A percentile compares a stretch with the other conserved stretches of the same genome.
These are phyloP conservation scores for Bryconaethiops microstoma DNA, from an alignment of 2,797 vertebrate genomes.

Conservation along the genomic window DNA sequence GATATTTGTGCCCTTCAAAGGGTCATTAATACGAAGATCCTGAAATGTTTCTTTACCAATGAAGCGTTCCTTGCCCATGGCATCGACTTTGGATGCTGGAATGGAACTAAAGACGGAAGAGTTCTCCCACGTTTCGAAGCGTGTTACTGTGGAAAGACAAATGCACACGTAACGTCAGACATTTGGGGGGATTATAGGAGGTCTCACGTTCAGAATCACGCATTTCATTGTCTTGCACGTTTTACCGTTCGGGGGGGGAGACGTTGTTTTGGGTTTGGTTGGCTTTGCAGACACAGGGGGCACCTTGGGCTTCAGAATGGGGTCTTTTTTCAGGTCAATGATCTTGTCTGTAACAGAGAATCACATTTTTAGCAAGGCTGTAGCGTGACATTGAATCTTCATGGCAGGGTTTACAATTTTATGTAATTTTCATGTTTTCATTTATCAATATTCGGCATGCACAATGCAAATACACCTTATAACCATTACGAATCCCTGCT, in stretches of 20 bases:
- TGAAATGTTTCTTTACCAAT: slow-evolving; percentile 74
- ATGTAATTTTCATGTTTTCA: no score
- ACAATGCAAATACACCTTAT: no score
- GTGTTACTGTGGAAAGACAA: slow-evolving; percentile 53
- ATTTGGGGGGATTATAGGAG: not conserved
- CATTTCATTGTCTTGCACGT: not conserved
- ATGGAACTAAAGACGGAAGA: slow-evolving; percentile 85
- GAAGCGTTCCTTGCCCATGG: slow-evolving; percentile 87
- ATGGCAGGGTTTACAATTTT: no score
- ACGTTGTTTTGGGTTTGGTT: slow-evolving; percentile 58
- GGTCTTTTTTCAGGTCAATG: slow-evolving; percentile 62
- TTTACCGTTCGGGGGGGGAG: slow-evolving; percentile 37
- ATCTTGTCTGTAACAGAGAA: slow-evolving; percentile 63
- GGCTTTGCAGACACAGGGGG: slow-evolving; percentile 65
- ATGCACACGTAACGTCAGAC: not conserved
- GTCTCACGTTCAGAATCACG: not conserved
- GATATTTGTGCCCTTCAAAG: no score
- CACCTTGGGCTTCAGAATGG: slow-evolving; percentile 62
- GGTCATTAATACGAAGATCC: not conserved
- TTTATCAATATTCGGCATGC: no score
- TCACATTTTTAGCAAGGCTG: not conserved
- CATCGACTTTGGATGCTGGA: slow-evolving; percentile 87
- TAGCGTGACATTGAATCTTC: no score
- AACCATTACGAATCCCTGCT: no score
- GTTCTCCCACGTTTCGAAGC: slow-evolving; percentile 80